Percentiles rank a stretch among this genome's conserved stretches.
phyloP scores from a whole-genome alignment of 2,888 invertebrate genomes.

The Leucophora obtusa region DNA sequence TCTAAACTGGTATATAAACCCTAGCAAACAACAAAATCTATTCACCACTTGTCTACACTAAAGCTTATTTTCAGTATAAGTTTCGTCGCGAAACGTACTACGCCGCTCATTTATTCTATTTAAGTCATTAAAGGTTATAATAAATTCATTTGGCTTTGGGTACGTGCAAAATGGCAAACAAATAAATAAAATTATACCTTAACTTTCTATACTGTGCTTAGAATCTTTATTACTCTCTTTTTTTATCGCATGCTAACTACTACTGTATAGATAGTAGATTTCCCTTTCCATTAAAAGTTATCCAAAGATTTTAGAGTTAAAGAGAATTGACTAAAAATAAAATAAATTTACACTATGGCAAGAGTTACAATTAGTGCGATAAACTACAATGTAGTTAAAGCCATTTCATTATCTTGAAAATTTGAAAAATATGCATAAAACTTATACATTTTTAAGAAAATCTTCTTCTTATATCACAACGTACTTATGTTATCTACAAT shows the following conservation, averaged over 20 bases:
- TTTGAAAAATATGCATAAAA: too few species aligned
- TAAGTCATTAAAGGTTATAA: constrained; percentile 75
- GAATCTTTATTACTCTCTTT: constrained; percentile 5
- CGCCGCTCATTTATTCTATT: constrained; percentile 63
- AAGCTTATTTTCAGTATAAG: not conserved
- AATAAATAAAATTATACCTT: constrained; percentile 50
- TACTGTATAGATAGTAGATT: constrained; percentile 5
- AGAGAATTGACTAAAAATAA: too few species aligned
- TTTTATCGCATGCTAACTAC: constrained; percentile 4
- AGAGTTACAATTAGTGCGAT: too few species aligned
- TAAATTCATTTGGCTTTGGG: constrained; percentile 74
- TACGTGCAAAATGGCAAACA: constrained; percentile 61
- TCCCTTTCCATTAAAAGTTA: not conserved
- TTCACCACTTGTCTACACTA: not conserved
- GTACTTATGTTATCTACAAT: too few species aligned
- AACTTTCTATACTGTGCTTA: constrained; percentile 22
- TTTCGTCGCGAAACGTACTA: not conserved
- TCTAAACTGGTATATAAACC: constrained; percentile 19
- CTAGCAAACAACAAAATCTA: not conserved
- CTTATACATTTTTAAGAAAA: too few species aligned
- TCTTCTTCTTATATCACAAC: too few species aligned
- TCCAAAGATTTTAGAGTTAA: not conserved
- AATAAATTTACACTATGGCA: too few species aligned
- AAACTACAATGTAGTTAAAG: too few species aligned
- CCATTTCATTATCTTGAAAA: too few species aligned